Conservation (phyloP, 2,113 vertebrate genomes). For the Esox niger region DNA sequence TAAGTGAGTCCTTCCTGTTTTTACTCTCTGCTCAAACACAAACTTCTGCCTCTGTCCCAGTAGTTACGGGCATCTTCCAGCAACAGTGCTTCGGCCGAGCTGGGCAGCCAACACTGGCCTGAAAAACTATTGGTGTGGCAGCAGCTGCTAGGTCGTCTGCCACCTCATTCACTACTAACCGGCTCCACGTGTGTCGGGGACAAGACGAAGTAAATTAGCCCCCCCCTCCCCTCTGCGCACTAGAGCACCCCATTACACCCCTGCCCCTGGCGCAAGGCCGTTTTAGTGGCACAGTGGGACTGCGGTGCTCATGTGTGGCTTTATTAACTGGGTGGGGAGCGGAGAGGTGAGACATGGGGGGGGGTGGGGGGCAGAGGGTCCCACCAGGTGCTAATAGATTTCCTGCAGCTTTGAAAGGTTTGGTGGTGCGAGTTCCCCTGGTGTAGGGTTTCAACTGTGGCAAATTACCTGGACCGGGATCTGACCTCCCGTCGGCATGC, state of each 20-base stretch:
- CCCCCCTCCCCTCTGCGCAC: constrained; percentile 22
- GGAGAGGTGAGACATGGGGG: constrained; percentile 52
- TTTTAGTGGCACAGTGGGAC: constrained; percentile 63
- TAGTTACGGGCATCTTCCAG: too few relatives aligned
- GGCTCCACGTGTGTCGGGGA: constrained; percentile 70
- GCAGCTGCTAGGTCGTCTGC: constrained; percentile 67
- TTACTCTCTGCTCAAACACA: too few relatives aligned
- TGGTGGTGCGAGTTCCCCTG: constrained; percentile 51
- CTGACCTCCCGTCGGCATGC: constrained; percentile 67
- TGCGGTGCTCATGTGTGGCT: constrained; percentile 62
- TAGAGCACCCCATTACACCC: constrained; percentile 18
- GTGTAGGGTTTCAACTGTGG: constrained; percentile 69
- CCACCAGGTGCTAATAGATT: constrained; percentile 77
- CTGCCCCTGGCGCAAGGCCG: constrained; percentile 22
- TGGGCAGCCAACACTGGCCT: too few relatives aligned
- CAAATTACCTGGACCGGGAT: constrained; percentile 71
- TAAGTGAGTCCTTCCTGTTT: too few relatives aligned
- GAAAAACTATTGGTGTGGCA: constrained; percentile 50
- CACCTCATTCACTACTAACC: constrained; percentile 73
- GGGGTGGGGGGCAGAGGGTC: constrained; percentile 36
- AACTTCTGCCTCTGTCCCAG: constrained; percentile 7
- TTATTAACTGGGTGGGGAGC: constrained; percentile 64
- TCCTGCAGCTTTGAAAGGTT: constrained; percentile 75
- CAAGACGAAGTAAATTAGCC: constrained; percentile 62
- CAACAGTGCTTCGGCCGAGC: too few relatives aligned